Evolutionary conservation across 2,113 vertebrate genomes (phyloP).

Genomic region (Sialia sialis): DNA sequence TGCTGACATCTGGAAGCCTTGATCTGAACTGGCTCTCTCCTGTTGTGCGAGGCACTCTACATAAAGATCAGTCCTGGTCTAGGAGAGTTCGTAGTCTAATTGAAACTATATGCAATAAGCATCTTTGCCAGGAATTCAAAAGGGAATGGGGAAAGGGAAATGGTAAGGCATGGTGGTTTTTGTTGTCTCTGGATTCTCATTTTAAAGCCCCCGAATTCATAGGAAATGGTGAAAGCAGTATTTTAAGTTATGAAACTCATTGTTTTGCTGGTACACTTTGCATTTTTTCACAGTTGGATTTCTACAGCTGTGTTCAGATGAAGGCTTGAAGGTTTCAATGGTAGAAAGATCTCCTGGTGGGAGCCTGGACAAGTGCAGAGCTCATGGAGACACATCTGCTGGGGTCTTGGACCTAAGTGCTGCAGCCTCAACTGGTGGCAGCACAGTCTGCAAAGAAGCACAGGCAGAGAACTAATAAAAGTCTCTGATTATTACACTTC

Average conservation of each 20-base stretch:
- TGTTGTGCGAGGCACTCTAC: not conserved
- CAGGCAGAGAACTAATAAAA: not conserved
- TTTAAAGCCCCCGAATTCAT: not conserved
- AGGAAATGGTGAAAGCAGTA: not conserved
- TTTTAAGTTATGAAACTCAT: not conserved
- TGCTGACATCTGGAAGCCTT: not conserved
- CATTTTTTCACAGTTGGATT: not conserved
- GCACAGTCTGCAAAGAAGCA: not conserved
- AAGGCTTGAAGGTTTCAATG: not conserved
- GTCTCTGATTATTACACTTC: not conserved
- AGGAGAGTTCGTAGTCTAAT: not conserved
- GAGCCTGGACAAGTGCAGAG: not conserved
- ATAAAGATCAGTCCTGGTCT: not conserved
- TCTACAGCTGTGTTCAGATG: not conserved
- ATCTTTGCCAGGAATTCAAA: not conserved
- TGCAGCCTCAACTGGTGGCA: not conserved
- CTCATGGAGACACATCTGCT: not conserved
- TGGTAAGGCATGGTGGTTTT: accelerated
- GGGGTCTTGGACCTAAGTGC: not conserved
- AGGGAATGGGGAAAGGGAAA: not conserved
- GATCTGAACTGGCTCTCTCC: not conserved
- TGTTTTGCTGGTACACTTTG: not conserved
- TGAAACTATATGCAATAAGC: not conserved
- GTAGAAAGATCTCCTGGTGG: not conserved
- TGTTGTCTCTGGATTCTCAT: not conserved